Percentiles rank a stretch among this genome's conserved stretches.
Conservation (phyloP, 1,140 invertebrate species). For the Trachymyrmex cornetzi region DNA sequence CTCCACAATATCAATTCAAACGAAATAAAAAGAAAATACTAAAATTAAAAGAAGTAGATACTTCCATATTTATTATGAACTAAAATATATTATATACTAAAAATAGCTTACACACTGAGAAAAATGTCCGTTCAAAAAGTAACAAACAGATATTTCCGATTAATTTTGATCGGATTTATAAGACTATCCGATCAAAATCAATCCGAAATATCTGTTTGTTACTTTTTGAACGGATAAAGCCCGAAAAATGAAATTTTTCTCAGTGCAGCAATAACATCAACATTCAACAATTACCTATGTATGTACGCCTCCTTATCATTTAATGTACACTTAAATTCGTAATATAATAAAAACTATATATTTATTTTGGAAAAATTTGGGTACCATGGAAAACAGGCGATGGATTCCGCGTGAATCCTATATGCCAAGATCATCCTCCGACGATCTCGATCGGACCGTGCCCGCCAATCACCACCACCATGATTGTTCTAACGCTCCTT, state of each 20-base stretch:
- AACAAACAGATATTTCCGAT: too few species aligned
- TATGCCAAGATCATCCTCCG: slow-evolving; percentile 9
- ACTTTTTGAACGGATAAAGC: too few species aligned
- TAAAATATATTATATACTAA: too few species aligned
- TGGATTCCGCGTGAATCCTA: neutral
- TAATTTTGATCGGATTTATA: too few species aligned
- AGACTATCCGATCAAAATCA: too few species aligned
- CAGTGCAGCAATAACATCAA: neutral
- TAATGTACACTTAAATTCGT: neutral
- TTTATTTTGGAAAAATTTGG: slow-evolving; percentile 17
- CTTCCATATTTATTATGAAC: too few species aligned
- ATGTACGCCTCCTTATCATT: neutral
- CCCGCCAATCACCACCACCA: neutral
- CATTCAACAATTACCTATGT: neutral
- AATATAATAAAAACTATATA: neutral
- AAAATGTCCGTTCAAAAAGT: too few species aligned
- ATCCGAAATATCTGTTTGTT: too few species aligned
- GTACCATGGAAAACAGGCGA: neutral
- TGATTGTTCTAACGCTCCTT: slow-evolving; percentile 72
- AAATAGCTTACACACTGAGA: neutral
- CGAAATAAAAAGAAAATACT: neutral
- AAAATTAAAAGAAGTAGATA: neutral
- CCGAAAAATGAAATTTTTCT: too few species aligned
- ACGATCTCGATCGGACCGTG: slow-evolving; percentile 45
- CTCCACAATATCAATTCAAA: neutral